Evolutionary conservation across 2,888 invertebrate genomes (phyloP).

Genomic region (Heliconius hortense): DNA sequence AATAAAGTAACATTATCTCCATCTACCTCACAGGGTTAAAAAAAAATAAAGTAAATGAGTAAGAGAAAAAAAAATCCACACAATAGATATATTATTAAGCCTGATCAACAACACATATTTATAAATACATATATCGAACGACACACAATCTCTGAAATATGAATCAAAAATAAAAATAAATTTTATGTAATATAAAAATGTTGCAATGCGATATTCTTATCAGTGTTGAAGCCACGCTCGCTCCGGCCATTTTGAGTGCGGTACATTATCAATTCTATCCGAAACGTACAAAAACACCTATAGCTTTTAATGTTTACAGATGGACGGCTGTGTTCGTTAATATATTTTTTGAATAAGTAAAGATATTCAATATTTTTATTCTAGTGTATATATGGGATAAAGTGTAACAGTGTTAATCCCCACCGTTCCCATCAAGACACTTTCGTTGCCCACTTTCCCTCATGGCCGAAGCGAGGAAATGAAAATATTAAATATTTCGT

Average conservation of each 20-base stretch:
- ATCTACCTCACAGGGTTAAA: not conserved
- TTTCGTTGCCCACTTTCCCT: too few relatives aligned
- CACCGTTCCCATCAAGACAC: too few relatives aligned
- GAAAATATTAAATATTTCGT: too few relatives aligned
- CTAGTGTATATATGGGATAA: too few relatives aligned
- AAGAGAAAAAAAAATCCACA: not conserved
- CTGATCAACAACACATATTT: not conserved
- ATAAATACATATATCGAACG: not conserved
- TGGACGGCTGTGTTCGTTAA: not conserved
- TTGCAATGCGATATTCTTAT: constrained; percentile 27
- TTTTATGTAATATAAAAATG: constrained; percentile 17
- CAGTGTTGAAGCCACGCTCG: constrained; percentile 21
- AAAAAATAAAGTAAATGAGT: not conserved
- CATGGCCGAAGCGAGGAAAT: too few relatives aligned
- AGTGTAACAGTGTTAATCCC: too few relatives aligned
- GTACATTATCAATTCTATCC: constrained; percentile 24
- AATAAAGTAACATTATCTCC: too few relatives aligned
- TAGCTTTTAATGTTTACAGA: constrained; percentile 18
- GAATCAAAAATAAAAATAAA: constrained; percentile 1
- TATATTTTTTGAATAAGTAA: not conserved
- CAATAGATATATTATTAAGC: not conserved
- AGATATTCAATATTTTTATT: not conserved
- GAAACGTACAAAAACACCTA: constrained; percentile 25
- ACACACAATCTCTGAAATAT: not conserved
- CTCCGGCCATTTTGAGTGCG: constrained; percentile 19